Evolutionary conservation across 92 coral and sea anemone genomes (phyloP).

Genomic region (Parazoanthus atlanticus): DNA sequence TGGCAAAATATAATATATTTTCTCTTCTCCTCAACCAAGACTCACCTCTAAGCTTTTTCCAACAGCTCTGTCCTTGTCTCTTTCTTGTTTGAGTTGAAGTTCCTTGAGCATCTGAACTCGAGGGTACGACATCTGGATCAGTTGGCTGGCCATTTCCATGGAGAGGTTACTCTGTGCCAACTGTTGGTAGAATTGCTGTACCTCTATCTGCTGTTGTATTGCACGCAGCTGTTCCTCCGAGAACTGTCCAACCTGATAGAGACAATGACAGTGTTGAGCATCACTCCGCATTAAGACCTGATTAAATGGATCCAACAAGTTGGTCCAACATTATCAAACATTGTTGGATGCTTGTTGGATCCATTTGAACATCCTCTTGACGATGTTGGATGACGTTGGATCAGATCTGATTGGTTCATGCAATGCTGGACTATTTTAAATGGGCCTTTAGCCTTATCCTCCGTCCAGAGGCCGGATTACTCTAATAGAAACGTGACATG

Average conservation of each 20-base stretch:
- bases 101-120: conserved; percentile 47
- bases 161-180: conserved; percentile 53
- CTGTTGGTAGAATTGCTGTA: conserved; percentile 56
- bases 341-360: no score
- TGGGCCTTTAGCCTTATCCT: no score
- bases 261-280: background rate
- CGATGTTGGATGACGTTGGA: no score
- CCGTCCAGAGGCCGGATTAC: no score
- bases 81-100: conserved; percentile 20
- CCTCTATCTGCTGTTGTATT: conserved; percentile 49
- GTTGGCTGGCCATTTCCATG: conserved; percentile 52
- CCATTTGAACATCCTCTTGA: no score
- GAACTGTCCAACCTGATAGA: conserved; percentile 45
- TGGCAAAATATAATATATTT: no score
- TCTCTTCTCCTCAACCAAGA: background rate
- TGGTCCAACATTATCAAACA: no score
- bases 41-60: conserved; percentile 32
- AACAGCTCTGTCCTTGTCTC: conserved; percentile 12
- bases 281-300: background rate
- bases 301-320: no score
- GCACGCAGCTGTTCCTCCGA: conserved; percentile 62
- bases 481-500: no score
- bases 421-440: no score
- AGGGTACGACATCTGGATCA: conserved; percentile 51
- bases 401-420: no score